phyloP scores from a whole-genome alignment of 2,113 vertebrate genomes.

The Sakesphorus luctuosus region DNA sequence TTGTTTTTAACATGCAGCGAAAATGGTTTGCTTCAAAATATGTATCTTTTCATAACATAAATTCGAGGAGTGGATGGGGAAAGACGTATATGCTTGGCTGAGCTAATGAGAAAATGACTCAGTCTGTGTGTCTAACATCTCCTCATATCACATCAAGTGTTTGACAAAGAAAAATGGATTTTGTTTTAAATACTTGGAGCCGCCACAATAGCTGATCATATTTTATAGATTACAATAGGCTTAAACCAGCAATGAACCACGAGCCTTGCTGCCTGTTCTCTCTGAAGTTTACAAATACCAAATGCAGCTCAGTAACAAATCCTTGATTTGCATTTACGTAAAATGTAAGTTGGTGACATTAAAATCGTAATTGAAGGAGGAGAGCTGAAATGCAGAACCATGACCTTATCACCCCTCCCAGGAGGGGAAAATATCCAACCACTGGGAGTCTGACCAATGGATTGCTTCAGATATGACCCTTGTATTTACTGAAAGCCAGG shows the following conservation, averaged over 20 bases:
- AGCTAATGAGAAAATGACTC: conserved; percentile 55
- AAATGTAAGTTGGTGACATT: background rate
- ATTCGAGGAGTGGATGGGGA: conserved; percentile 16
- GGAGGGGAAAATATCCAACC: too few relatives aligned
- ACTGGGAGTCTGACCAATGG: background rate
- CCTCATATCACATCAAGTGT: background rate
- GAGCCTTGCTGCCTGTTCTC: background rate
- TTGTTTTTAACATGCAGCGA: conserved; percentile 29
- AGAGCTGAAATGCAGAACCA: background rate
- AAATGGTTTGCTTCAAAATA: conserved; percentile 50
- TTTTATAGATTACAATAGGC: conserved; percentile 5
- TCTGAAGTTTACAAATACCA: background rate
- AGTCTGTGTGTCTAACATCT: background rate
- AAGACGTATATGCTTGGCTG: background rate
- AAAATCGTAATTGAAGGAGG: background rate
- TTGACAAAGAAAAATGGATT: conserved; percentile 74
- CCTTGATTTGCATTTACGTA: background rate
- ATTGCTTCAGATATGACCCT: background rate
- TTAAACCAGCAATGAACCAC: background rate
- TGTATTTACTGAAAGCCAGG: background rate
- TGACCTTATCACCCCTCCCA: background rate
- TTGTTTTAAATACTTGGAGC: conserved; percentile 39
- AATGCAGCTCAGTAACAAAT: background rate
- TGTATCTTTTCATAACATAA: conserved; percentile 56
- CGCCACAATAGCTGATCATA: background rate